phyloP scores from a whole-genome alignment of 2,797 vertebrate species.

The Gastrophryne carolinensis region DNA sequence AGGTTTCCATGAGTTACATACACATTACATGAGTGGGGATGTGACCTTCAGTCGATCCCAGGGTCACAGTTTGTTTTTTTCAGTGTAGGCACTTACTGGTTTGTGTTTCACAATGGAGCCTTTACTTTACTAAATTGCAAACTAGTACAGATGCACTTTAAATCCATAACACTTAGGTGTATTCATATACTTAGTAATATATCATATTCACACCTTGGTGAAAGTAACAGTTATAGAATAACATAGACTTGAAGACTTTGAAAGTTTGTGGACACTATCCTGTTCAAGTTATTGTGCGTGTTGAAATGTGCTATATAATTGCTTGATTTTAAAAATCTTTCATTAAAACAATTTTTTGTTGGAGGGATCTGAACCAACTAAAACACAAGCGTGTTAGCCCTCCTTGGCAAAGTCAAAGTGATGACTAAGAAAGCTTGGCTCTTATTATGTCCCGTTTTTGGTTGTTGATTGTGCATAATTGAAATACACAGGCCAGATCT shows the following conservation, averaged over 20 bases:
- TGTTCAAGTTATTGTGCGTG: slow-evolving; percentile 28
- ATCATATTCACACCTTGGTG: slow-evolving; percentile 28
- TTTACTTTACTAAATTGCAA: too few relatives aligned
- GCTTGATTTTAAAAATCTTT: slow-evolving; percentile 34
- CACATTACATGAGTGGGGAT: too few relatives aligned
- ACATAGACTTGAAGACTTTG: not conserved
- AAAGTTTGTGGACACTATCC: slow-evolving; percentile 42
- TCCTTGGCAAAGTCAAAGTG: slow-evolving; percentile 34
- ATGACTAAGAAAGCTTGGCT: slow-evolving; percentile 37
- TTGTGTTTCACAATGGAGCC: too few relatives aligned
- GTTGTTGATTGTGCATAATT: slow-evolving; percentile 18
- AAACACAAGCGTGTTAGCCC: slow-evolving; percentile 44
- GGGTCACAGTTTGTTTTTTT: too few relatives aligned
- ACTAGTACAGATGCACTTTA: too few relatives aligned
- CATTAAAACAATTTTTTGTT: slow-evolving; percentile 24
- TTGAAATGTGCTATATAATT: slow-evolving; percentile 30
- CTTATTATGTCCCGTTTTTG: slow-evolving; percentile 24
- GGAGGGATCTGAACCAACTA: slow-evolving; percentile 31
- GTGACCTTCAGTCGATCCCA: too few relatives aligned
- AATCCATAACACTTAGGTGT: slow-evolving; percentile 5
- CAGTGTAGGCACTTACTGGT: too few relatives aligned
- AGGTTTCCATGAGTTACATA: too few relatives aligned
- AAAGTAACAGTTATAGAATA: slow-evolving; percentile 11
- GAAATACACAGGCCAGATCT: slow-evolving; percentile 5
- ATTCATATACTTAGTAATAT: slow-evolving; percentile 15